phyloP scores from a whole-genome alignment of 2,113 vertebrate genomes.

The Daubentonia madagascariensis region DNA sequence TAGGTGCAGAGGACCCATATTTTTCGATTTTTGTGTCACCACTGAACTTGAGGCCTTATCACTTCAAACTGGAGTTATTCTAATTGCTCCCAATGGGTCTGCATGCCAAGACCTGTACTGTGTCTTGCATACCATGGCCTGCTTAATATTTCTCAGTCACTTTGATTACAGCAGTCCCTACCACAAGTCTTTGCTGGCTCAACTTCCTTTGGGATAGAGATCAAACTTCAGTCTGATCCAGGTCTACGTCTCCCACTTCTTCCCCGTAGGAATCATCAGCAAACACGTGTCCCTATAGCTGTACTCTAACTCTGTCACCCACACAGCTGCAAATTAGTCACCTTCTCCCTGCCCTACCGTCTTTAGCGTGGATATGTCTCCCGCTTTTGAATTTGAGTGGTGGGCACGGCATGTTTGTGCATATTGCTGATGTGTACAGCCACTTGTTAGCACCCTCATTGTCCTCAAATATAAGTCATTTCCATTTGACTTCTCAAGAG shows the following conservation, averaged over 20 bases:
- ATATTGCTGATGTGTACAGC: background rate
- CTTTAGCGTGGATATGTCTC: background rate
- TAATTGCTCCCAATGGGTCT: background rate
- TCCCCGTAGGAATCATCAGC: background rate
- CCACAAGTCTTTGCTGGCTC: background rate
- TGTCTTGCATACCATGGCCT: background rate
- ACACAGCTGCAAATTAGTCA: background rate
- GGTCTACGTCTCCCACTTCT: background rate
- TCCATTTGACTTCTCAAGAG: slow-evolving; percentile 23
- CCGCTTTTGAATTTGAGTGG: background rate
- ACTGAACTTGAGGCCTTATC: background rate
- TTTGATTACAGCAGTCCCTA: background rate
- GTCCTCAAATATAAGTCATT: background rate
- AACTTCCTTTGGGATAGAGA: background rate
- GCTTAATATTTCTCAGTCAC: background rate
- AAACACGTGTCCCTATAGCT: background rate
- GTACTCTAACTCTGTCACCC: background rate
- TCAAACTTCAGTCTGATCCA: background rate
- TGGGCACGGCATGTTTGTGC: background rate
- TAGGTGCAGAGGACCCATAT: background rate
- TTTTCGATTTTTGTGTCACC: background rate
- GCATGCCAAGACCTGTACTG: background rate
- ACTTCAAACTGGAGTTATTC: background rate
- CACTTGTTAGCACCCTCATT: background rate
- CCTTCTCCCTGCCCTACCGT: background rate